Percentiles rank a stretch among this genome's conserved stretches.
These are phyloP conservation scores for Drosophila lacteicornis DNA, from an alignment of 1,140 invertebrate genomes.

Conservation along the genomic window DNA sequence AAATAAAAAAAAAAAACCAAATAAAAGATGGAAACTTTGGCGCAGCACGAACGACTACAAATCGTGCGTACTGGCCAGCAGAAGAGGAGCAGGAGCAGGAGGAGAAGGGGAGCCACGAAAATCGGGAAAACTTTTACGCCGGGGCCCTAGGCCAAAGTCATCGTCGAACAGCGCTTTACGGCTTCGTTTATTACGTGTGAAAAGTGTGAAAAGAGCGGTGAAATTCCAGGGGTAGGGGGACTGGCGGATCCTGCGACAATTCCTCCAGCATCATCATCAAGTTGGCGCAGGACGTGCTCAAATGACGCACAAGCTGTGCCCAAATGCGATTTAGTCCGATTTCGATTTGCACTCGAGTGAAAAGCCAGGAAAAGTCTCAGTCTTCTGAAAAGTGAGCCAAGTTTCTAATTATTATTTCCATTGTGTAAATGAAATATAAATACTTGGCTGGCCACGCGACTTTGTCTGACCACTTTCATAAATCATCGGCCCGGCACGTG, in stretches of 20 bases:
- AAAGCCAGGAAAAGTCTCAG: not conserved
- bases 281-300: constrained; percentile 66
- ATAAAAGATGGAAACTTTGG: constrained; percentile 68
- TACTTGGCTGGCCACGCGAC: constrained; percentile 37
- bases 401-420: constrained; percentile 57
- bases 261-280: constrained; percentile 58
- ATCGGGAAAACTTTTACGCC: constrained; percentile 70
- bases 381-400: not conserved
- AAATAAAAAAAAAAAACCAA: constrained; percentile 23
- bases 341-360: constrained; percentile 48
- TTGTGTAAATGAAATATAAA: constrained; percentile 36
- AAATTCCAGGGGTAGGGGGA: not conserved
- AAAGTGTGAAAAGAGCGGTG: constrained; percentile 61
- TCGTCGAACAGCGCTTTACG: constrained; percentile 68
- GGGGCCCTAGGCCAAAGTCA: constrained; percentile 52
- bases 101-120: constrained; percentile 36
- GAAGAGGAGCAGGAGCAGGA: constrained; percentile 2
- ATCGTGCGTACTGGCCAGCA: constrained; percentile 68
- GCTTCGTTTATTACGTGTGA: constrained; percentile 82
- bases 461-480: constrained; percentile 16
- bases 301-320: constrained; percentile 60
- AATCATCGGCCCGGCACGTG: constrained; percentile 49
- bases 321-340: constrained; percentile 57
- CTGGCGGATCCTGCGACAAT: constrained; percentile 56
- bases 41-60: constrained; percentile 81